phyloP scores from a whole-genome alignment of 1,140 invertebrate genomes.

The Mesaphorura yosii region DNA sequence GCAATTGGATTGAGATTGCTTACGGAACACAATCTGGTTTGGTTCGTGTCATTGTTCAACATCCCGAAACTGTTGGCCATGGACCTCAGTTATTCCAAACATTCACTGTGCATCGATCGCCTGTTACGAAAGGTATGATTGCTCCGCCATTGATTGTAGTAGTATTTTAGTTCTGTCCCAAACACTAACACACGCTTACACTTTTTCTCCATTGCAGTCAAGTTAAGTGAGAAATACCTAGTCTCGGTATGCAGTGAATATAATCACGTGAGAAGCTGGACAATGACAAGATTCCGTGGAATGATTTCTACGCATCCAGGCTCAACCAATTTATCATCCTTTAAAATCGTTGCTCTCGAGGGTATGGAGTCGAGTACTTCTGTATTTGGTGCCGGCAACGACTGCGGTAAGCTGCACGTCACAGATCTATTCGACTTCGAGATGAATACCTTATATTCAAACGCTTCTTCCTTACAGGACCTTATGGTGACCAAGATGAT shows the following conservation, averaged over 20 bases:
- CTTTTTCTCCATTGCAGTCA: too few species aligned
- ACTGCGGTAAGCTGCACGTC: conserved; percentile 55
- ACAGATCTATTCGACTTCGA: too few species aligned
- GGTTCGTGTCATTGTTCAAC: conserved; percentile 83
- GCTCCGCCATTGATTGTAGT: too few species aligned
- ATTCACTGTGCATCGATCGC: conserved; percentile 92
- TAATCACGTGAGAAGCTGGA: conserved; percentile 95
- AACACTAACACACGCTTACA: too few species aligned
- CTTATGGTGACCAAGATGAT: conserved; percentile 94
- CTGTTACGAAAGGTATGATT: conserved; percentile 88
- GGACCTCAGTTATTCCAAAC: conserved; percentile 96
- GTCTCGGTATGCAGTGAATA: conserved; percentile 96
- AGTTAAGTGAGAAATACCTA: conserved; percentile 89
- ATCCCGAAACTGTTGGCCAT: conserved; percentile 95
- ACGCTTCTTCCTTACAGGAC: conserved; percentile 54
- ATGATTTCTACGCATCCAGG: conserved; percentile 83
- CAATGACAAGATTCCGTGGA: conserved; percentile 83
- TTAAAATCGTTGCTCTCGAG: conserved; percentile 87
- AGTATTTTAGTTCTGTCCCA: too few species aligned
- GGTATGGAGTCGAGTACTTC: conserved; percentile 63
- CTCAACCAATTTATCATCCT: conserved; percentile 88
- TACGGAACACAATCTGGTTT: conserved; percentile 93
- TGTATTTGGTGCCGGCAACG: conserved; percentile 58
- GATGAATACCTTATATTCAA: too few species aligned
- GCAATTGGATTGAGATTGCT: conserved; percentile 98